These are phyloP conservation scores for Brachionichthys hirsutus DNA, from an alignment of 2,113 vertebrate genomes.

Conservation along the genomic window DNA sequence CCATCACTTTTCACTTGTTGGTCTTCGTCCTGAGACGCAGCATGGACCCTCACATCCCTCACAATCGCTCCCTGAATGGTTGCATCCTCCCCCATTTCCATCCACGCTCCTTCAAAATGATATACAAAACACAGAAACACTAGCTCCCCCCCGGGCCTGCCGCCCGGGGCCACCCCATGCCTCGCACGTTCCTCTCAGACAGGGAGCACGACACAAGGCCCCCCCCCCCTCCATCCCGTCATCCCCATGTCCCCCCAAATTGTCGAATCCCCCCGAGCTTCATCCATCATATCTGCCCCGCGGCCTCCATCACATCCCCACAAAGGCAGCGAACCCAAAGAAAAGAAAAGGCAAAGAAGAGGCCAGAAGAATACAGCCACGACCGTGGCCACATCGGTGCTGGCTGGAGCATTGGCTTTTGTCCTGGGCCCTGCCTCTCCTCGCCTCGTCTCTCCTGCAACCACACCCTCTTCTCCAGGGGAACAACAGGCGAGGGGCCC, in stretches of 20 bases:
- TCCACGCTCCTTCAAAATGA: constrained; percentile 34
- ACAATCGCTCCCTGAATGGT: not conserved
- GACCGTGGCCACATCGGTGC: constrained; percentile 74
- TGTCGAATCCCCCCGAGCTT: constrained; percentile 45
- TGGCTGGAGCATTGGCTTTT: constrained; percentile 64
- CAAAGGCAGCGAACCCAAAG: constrained; percentile 63
- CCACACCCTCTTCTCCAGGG: constrained; percentile 68
- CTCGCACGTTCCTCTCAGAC: constrained; percentile 72
- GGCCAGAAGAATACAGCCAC: constrained; percentile 68
- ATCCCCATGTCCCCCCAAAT: constrained; percentile 25
- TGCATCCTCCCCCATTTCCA: constrained; percentile 19
- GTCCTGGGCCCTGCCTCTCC: constrained; percentile 63
- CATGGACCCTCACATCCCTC: constrained; percentile 5
- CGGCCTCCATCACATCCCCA: constrained; percentile 58
- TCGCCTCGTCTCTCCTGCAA: constrained; percentile 67
- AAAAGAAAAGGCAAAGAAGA: constrained; percentile 67
- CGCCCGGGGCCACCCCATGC: constrained; percentile 62
- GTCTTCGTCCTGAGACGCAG: constrained; percentile 6
- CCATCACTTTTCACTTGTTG: not conserved
- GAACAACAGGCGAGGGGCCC: constrained; percentile 64
- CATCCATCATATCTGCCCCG: constrained; percentile 76
- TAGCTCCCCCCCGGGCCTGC: constrained; percentile 26
- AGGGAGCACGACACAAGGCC: constrained; percentile 73
- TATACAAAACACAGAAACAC: constrained; percentile 33
- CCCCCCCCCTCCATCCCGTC: constrained; percentile 47